A percentile compares a stretch with the other conserved stretches of the same genome.
Evolutionary conservation across 2,888 invertebrate genomes (phyloP).

Genomic region (Cephus runcator): DNA sequence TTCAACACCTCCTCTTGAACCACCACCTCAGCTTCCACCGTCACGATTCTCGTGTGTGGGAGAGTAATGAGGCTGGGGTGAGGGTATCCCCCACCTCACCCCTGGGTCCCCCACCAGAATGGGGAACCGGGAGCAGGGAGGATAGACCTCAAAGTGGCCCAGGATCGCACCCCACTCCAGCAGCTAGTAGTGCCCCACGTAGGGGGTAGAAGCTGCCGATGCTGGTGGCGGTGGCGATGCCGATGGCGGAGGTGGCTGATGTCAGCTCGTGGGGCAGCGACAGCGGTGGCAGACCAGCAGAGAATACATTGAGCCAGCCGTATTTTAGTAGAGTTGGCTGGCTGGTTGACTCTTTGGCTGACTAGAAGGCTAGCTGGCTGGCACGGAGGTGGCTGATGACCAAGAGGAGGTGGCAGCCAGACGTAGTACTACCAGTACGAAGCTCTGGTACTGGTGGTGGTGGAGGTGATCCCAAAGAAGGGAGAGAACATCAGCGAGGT

Average conservation of each 20-base stretch:
- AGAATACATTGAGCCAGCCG: background rate
- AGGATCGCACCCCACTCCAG: slow-evolving; percentile 57
- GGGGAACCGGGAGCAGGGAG: slow-evolving; percentile 24
- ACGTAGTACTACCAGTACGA: background rate
- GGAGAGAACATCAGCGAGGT: slow-evolving; percentile 38
- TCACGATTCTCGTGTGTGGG: slow-evolving; percentile 8
- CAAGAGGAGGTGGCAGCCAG: background rate
- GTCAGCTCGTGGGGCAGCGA: background rate
- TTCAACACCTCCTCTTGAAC: background rate
- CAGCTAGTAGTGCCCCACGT: slow-evolving; percentile 45
- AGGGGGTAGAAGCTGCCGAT: slow-evolving; percentile 43
- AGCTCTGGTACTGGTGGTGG: background rate
- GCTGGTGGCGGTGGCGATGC: slow-evolving; percentile 18
- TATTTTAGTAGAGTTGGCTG: background rate
- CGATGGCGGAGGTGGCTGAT: background rate
- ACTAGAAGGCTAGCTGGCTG: background rate
- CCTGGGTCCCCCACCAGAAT: background rate
- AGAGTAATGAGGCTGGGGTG: slow-evolving; percentile 17
- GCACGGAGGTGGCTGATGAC: background rate
- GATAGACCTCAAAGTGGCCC: slow-evolving; percentile 39
- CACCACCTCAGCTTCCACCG: background rate
- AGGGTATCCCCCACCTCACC: slow-evolving; percentile 10
- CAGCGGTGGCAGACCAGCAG: background rate
- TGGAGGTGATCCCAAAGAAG: slow-evolving; percentile 18
- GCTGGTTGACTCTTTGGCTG: background rate